Conservation (phyloP, 2,797 vertebrate species). For the Huso huso region DNA sequence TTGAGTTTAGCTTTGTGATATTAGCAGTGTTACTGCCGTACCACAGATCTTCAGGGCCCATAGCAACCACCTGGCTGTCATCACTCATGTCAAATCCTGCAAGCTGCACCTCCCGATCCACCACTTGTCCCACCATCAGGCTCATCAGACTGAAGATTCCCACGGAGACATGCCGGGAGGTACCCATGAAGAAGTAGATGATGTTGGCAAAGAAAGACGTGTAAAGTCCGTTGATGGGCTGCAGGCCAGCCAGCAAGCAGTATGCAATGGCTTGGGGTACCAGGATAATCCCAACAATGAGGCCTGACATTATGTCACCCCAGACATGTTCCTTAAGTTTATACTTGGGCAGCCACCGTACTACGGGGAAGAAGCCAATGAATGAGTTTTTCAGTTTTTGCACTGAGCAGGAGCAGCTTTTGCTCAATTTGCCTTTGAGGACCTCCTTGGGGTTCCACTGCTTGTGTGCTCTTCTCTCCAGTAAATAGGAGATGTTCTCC, state of each 20-base stretch:
- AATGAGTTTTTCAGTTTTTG: constrained; percentile 53
- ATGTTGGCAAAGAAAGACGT: constrained; percentile 94
- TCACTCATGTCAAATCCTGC: constrained; percentile 83
- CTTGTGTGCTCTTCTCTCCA: constrained; percentile 61
- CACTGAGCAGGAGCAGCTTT: constrained; percentile 54
- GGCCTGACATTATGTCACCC: constrained; percentile 85
- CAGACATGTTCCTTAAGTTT: constrained; percentile 71
- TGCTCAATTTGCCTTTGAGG: constrained; percentile 61
- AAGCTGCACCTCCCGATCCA: constrained; percentile 76
- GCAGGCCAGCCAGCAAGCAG: constrained; percentile 83
- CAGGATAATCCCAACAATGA: constrained; percentile 88
- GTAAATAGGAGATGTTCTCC: constrained; percentile 15
- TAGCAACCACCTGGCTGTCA: constrained; percentile 34
- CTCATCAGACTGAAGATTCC: constrained; percentile 96
- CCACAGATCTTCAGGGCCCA: constrained; percentile 17
- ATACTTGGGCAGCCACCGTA: constrained; percentile 83
- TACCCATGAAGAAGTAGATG: constrained; percentile 95
- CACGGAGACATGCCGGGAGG: constrained; percentile 86
- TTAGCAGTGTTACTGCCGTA: constrained; percentile 50
- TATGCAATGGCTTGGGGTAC: constrained; percentile 97
- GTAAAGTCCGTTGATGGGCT: constrained; percentile 87
- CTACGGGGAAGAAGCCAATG: constrained; percentile 72
- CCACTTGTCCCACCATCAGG: constrained; percentile 91
- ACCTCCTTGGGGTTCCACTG: constrained; percentile 38
- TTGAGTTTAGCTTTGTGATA: constrained; percentile 39